A percentile compares a stretch with the other conserved stretches of the same genome.
Evolutionary conservation across 2,113 vertebrate genomes (phyloP).

Genomic region (Euleptes europaea): DNA sequence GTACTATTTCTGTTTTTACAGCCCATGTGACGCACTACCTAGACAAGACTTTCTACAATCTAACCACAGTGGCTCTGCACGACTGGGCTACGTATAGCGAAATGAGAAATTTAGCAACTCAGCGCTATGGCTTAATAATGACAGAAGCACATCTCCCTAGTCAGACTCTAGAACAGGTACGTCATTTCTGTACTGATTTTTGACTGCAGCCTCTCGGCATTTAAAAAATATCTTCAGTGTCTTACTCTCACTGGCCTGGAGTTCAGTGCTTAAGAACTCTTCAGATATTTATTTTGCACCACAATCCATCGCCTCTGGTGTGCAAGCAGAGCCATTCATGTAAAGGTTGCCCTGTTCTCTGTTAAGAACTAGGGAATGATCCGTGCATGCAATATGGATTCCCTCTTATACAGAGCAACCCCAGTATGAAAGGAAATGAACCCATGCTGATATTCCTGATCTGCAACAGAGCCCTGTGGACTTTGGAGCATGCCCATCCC

Average conservation of each 20-base stretch:
- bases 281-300: background rate
- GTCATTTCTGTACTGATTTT: background rate
- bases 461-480: background rate
- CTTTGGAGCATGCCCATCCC: background rate
- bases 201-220: background rate
- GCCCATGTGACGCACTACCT: conserved; percentile 97
- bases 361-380: background rate
- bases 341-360: background rate
- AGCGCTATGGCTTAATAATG: conserved; percentile 94
- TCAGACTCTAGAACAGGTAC: conserved; percentile 97
- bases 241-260: background rate
- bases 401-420: background rate
- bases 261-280: background rate
- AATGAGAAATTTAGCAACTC: conserved; percentile 96
- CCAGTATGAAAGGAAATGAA: background rate
- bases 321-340: background rate
- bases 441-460: background rate
- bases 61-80: conserved; percentile 96
- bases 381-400: background rate
- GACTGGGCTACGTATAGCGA: conserved; percentile 99
- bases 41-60: conserved; percentile 98
- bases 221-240: too few relatives aligned
- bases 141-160: conserved; percentile 97
- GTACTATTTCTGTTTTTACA: conserved; percentile 59
- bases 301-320: background rate